Conservation (phyloP, 2,797 vertebrate genomes). For the Hylomyscus alleni region DNA sequence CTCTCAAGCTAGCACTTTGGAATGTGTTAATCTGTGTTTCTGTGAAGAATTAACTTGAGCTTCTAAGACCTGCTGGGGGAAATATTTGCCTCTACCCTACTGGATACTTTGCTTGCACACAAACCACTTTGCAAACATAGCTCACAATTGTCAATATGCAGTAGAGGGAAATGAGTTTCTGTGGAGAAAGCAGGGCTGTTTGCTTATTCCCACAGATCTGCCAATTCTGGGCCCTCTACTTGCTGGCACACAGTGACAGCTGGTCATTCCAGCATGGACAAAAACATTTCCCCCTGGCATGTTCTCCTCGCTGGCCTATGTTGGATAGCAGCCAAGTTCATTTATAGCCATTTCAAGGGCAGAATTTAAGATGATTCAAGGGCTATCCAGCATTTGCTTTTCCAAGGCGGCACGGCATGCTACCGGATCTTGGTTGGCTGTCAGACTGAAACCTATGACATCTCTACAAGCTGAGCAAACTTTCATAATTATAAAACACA, state of each 20-base stretch:
- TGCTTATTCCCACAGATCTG: constrained; percentile 58
- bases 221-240: background rate
- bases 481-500: constrained; percentile 53
- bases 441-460: background rate
- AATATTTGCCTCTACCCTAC: constrained; percentile 51
- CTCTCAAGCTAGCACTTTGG: constrained; percentile 43
- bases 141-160: constrained; percentile 44
- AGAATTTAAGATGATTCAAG: constrained; percentile 69
- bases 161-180: constrained; percentile 66
- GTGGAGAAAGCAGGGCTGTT: constrained; percentile 65
- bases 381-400: constrained; percentile 69
- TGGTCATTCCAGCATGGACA: constrained; percentile 29
- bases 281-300: constrained; percentile 74
- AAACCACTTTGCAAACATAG: constrained; percentile 67
- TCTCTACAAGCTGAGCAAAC: constrained; percentile 61
- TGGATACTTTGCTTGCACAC: constrained; percentile 49
- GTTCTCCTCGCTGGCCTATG: constrained; percentile 60
- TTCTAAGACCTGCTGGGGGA: constrained; percentile 59
- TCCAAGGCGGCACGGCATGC: background rate
- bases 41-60: constrained; percentile 28
- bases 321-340: constrained; percentile 58
- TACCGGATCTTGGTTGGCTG: background rate
- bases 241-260: constrained; percentile 51
- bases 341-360: constrained; percentile 71
- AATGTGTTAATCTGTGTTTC: constrained; percentile 75